Evolutionary conservation across 2,113 vertebrate genomes (phyloP).

Genomic region (Semnornis frantzii): DNA sequence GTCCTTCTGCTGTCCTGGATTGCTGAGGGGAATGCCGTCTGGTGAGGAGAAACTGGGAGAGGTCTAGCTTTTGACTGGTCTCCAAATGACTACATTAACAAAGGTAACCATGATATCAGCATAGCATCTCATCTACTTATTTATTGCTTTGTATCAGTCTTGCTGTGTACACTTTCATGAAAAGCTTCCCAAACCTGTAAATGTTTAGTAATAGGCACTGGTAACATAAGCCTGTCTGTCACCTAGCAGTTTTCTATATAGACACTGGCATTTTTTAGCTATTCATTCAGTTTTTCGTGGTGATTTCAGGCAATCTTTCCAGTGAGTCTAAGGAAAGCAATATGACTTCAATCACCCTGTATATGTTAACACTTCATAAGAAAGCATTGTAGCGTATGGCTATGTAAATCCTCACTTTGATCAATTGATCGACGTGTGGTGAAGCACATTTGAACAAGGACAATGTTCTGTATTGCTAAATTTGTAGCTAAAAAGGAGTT

Average conservation of each 20-base stretch:
- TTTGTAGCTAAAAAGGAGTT: not conserved
- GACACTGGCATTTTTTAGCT: not conserved
- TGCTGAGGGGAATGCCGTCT: not conserved
- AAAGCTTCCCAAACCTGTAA: not conserved
- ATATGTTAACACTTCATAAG: not conserved
- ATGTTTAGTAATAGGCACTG: not conserved
- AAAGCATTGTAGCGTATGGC: not conserved
- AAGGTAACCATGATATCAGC: conserved; percentile 27
- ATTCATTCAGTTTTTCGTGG: not conserved
- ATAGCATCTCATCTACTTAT: not conserved
- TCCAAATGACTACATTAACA: not conserved
- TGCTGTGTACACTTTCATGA: not conserved
- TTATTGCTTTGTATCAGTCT: not conserved
- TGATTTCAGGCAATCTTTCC: not conserved
- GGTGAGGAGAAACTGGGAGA: not conserved
- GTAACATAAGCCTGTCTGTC: not conserved
- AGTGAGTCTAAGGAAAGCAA: not conserved
- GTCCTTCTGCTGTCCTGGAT: not conserved
- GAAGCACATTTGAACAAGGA: not conserved
- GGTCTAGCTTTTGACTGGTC: not conserved
- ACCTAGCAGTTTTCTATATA: not conserved
- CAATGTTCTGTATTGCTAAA: not conserved
- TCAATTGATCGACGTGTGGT: not conserved
- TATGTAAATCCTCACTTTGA: not conserved
- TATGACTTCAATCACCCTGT: not conserved